These are phyloP conservation scores for Micromys minutus DNA, from an alignment of 2,113 vertebrate genomes.

Conservation along the genomic window DNA sequence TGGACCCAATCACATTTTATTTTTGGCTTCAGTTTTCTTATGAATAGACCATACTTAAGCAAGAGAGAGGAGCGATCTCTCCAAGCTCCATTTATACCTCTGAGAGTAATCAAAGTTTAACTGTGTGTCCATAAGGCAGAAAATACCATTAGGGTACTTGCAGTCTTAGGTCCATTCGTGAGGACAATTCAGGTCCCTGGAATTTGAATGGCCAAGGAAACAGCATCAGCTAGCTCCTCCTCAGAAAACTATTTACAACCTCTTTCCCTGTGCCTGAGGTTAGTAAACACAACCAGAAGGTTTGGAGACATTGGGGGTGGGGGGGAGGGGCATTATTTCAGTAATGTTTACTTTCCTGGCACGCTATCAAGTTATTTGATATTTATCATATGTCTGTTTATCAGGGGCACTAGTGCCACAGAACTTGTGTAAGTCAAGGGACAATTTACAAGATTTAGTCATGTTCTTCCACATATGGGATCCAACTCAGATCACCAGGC, in stretches of 20 bases:
- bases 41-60: neutral
- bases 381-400: neutral
- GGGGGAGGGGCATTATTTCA: neutral
- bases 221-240: neutral
- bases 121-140: neutral
- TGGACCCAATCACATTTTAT: neutral
- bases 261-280: neutral
- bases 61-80: neutral
- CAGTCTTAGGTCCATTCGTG: neutral
- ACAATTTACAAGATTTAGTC: no score
- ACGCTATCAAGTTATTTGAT: neutral
- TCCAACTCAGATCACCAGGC: neutral
- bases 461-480: neutral
- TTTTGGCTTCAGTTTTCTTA: neutral
- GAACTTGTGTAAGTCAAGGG: neutral
- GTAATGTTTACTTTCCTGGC: neutral
- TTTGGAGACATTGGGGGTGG: neutral
- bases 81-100: neutral
- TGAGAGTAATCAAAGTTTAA: neutral
- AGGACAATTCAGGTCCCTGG: neutral
- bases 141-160: neutral
- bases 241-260: neutral
- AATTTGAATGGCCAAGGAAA: slow-evolving; percentile 1
- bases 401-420: neutral
- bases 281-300: neutral